Evolutionary conservation across 2,888 invertebrate genomes (phyloP), one percentile per base, ranked within the genome.

Genomic region (Apodemia zela): DNA sequence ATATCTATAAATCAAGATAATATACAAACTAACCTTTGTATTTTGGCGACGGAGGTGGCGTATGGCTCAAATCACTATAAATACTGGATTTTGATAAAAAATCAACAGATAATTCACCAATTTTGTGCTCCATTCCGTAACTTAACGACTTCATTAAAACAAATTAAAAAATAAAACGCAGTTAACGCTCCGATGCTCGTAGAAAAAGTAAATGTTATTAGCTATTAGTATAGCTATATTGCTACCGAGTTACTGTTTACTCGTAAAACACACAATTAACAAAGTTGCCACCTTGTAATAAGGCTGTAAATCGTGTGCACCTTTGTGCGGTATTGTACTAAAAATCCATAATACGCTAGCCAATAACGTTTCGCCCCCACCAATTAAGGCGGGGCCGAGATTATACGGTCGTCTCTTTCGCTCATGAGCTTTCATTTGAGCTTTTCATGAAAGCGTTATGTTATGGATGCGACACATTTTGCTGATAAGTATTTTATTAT

Each of bases 321-420:
- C 64, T 63, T 21, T 35, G 21, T 67, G 69, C 65, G 69, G 69
- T 69, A 60, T 71, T 67, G 66, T 72, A 81, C 82, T 84, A 85
- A 89, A 89, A 90, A 89, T 89, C 89, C 79, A 89, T 89, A 90
- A 89, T 82, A 78, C 76, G 73, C 71, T 78, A 73, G 72, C 90
- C 90, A 89, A 89, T 90, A 82, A 87, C 83, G 80, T 68, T 67
- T 72, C 76, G 70, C 79, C 87, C 89, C 88, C 86, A 78, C 87
- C 82, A 78, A 78, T 79, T 72, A 80, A 83, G 89, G 89, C 89
- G 89, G 81, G 80, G 87, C 81, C 69, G 72, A 69, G 70, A 73
- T 81, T 70, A 82, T 83, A 72, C 67, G 71, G 76, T 77, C 75
- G 75, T 89, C 89, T 81, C 86, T 82, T 80, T 89, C 83, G 63